Evolutionary conservation across 2,888 invertebrate species (phyloP).

Genomic region (Noctua pronuba): DNA sequence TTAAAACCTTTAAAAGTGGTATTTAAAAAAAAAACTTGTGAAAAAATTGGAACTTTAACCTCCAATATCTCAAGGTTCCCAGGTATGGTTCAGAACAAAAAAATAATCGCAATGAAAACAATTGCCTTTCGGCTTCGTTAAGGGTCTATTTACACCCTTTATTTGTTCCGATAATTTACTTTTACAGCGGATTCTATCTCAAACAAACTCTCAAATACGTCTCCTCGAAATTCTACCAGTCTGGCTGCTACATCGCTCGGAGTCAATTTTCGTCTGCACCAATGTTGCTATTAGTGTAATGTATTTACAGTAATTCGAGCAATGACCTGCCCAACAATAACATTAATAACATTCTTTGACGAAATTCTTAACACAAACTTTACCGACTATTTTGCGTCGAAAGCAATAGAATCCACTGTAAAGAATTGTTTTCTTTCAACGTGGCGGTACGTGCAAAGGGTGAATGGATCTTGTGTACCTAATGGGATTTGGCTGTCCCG

Average conservation of each 20-base stretch:
- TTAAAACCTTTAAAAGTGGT: no score
- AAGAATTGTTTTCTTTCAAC: conserved; percentile 38
- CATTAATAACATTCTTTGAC: conserved; percentile 5
- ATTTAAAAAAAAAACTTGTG: no score
- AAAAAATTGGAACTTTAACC: no score
- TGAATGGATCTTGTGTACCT: conserved; percentile 30
- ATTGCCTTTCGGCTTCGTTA: no score
- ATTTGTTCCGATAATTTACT: conserved; percentile 16
- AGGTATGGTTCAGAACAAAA: no score
- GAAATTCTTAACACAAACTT: conserved; percentile 20
- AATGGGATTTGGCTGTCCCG: conserved; percentile 37
- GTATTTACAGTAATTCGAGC: conserved; percentile 20
- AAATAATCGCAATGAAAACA: no score
- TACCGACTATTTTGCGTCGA: conserved; percentile 11
- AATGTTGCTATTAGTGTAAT: conserved; percentile 23
- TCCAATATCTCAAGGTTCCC: no score
- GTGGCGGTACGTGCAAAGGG: conserved; percentile 41
- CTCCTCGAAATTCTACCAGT: not conserved
- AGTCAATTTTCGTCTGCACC: conserved; percentile 12
- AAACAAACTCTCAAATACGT: conserved; percentile 10
- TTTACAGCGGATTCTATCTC: conserved; percentile 18
- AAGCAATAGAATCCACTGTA: conserved; percentile 34
- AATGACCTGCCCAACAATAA: conserved; percentile 32
- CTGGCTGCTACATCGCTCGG: not conserved
- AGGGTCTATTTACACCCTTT: no score